Conservation (phyloP, 2,888 invertebrate genomes). For the Tachina lurida region DNA sequence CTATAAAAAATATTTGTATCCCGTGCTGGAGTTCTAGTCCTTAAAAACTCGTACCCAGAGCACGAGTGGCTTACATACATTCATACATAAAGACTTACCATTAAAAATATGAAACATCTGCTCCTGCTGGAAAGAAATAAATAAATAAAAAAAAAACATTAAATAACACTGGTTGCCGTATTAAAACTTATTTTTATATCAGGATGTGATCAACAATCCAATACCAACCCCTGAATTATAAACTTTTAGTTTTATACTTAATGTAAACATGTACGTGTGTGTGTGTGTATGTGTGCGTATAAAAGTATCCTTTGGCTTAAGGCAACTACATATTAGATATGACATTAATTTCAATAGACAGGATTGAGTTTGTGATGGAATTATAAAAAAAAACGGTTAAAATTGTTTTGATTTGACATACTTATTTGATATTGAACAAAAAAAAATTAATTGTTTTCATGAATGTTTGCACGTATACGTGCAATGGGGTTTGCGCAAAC, state of each 20-base stretch:
- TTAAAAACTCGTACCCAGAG: conserved; percentile 46
- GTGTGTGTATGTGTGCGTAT: neutral
- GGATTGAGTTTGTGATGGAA: conserved; percentile 7
- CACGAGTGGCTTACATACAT: conserved; percentile 34
- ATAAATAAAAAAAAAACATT: conserved; percentile 22
- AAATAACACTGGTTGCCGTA: conserved; percentile 54
- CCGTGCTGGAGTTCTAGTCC: conserved; percentile 75
- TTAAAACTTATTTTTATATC: conserved; percentile 54
- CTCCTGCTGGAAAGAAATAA: conserved; percentile 76
- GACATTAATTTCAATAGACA: conserved; percentile 60
- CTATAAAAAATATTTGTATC: conserved; percentile 69
- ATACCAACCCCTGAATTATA: conserved; percentile 55
- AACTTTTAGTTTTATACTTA: conserved; percentile 8
- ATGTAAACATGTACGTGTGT: neutral
- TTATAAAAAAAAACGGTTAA: conserved; percentile 34
- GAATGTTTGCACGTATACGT: neutral
- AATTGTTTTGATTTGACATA: conserved; percentile 24
- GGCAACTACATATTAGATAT: conserved; percentile 42
- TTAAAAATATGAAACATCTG: conserved; percentile 78
- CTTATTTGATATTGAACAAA: conserved; percentile 5
- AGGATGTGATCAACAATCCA: conserved; percentile 60
- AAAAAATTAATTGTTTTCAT: neutral
- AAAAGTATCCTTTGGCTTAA: conserved; percentile 56
- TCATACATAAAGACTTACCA: conserved; percentile 49
- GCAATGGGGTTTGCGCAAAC: neutral